Base-by-base conservation (phyloP, 2,113 vertebrate species). In the Cryptotis parvus region DNA sequence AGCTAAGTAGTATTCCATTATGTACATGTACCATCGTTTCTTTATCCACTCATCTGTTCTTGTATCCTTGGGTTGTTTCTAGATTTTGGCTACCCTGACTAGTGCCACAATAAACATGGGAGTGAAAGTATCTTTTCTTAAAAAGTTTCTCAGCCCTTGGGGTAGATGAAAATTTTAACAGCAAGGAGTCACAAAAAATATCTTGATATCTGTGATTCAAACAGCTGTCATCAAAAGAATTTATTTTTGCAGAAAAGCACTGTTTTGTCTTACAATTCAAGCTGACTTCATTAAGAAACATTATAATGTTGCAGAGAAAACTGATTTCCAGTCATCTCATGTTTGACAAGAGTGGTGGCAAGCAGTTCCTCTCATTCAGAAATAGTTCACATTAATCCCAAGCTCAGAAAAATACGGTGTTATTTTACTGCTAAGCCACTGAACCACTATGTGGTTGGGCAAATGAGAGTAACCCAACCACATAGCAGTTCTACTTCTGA, bases 401-500 rank as follows among this genome's bases (percentile, higher is more conserved):
- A 61, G 1, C 37, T 80, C 22, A 83, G 58, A 85, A 65, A 39
- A 79, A 4, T 78, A 31, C 31, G 81, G 61, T 22, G 63, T 29
- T 87, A 49, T 20, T 61, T 81, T n/a, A 11, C 22, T 33, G 52
- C 18, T 69, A 58, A 35, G 29, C 31, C 27, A 45, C 4, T 9
- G 43, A 70, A 63, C 8, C 22, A 20, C 58, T 58, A 14, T 69
- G 12, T 9, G 10, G 33, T 14, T 58, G 27, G 15, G 33, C 29
- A 63, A 14, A 12, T 45, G n/a, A 55, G 16, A 18, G 33, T 35
- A 35, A 1, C 93, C 93, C 9, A 74, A 29, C n/a, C n/a, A n/a
- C n/a, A n/a, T n/a, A n/a, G n/a, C n/a, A n/a, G n/a, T 93, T 88
- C 68, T 35, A 43, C 31, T 75, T 72, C 55, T 58, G 65, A 94